Evolutionary conservation across 2,888 invertebrate genomes (phyloP), one percentile per base, ranked within the genome.

Genomic region (Dryomyza anilis): DNA sequence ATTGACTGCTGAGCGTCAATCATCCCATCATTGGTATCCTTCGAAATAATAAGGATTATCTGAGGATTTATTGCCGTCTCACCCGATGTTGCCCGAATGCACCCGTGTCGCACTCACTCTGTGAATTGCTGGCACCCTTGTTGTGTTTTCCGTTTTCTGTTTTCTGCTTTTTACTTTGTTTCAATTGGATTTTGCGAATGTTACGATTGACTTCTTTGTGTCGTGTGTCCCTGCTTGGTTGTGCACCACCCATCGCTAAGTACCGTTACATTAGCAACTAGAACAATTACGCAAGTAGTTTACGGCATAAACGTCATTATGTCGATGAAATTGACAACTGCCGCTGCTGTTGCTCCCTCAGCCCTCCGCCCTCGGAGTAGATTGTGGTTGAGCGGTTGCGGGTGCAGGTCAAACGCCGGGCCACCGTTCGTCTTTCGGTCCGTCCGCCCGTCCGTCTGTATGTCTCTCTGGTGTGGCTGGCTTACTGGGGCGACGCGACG

Each of bases 271-370:
- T 53, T 61, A 43, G 10, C 61, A 61, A 53, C 52, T 61, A 39
- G 43, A 39, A 29, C 52, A 53, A 61, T 61, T 53, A 61, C 61
- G 61, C 53, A 61, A 61, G 53, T 43, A 53, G 53, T 61, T 61
- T 43, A 61, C 27, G 43, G 53, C n/a, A 61, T 43, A 53, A 60
- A 60, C 27, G 61, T 39, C 61, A 53, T 53, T 53, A 43, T 52
- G 61, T 53, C 52, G 61, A 39, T 29, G 61, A 33, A 33, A 48
- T 16, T 7, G 33, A 33, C 4, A 23, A 1, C 36, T 16, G 55
- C 33, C 7, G 12, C 7, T 12, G 33, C n/a, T n/a, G n/a, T n/a
- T n/a, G n/a, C n/a, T n/a, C n/a, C n/a, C n/a, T n/a, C n/a, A n/a
- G n/a, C n/a, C n/a, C n/a, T n/a, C 39, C n/a, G 56, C 46, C 45